These are phyloP conservation scores for Autographa gamma DNA, from an alignment of 2,888 invertebrate species.

Conservation along the genomic window DNA sequence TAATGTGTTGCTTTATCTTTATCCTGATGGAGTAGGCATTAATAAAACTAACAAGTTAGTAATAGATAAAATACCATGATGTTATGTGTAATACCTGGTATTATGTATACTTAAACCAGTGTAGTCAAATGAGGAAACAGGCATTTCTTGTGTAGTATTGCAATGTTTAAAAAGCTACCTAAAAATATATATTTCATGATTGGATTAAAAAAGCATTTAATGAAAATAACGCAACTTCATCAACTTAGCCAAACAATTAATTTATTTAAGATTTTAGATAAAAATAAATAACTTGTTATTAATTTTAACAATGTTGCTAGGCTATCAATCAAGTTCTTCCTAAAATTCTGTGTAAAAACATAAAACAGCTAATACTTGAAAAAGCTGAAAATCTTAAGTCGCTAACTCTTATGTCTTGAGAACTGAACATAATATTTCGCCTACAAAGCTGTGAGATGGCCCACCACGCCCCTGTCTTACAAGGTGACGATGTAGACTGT, in stretches of 20 bases:
- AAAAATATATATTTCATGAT: too few species aligned
- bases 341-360: too few species aligned
- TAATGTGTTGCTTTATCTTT: slow-evolving; percentile 7
- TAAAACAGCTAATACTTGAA: background rate
- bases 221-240: too few species aligned
- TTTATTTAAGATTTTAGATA: too few species aligned
- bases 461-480: slow-evolving; percentile 69
- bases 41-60: background rate
- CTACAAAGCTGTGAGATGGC: slow-evolving; percentile 69
- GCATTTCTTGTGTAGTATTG: background rate
- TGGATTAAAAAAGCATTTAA: too few species aligned
- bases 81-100: background rate
- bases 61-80: background rate
- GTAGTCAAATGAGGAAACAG: background rate
- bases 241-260: too few species aligned
- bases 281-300: too few species aligned
- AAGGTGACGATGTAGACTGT: slow-evolving; percentile 72
- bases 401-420: slow-evolving; percentile 61
- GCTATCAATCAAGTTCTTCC: too few species aligned
- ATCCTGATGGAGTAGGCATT: slow-evolving; percentile 18
- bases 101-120: background rate
- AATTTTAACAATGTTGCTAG: too few species aligned
- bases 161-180: too few species aligned
- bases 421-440: slow-evolving; percentile 55
- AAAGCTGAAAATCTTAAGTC: slow-evolving; percentile 28